phyloP scores from a whole-genome alignment of 1,140 invertebrate genomes.

The Drosophila nikananu region DNA sequence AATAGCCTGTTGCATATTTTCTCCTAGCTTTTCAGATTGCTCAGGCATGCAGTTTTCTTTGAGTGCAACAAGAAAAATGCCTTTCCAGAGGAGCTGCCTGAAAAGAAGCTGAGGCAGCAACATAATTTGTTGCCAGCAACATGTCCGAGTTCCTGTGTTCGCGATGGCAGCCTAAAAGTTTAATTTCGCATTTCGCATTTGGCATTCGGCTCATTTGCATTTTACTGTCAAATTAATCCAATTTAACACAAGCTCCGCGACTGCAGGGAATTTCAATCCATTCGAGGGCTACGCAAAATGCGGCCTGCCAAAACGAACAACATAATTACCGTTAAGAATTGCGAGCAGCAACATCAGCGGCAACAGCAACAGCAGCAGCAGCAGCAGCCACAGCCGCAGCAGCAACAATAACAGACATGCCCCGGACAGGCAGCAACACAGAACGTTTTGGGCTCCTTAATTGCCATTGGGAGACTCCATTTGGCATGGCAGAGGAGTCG shows the following conservation, averaged over 20 bases:
- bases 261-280: conserved; percentile 31
- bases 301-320: conserved; percentile 81
- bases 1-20: neutral
- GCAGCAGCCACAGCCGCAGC: conserved; percentile 3
- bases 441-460: conserved; percentile 82
- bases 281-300: conserved; percentile 61
- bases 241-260: conserved; percentile 74
- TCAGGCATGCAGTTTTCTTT: neutral
- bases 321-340: conserved; percentile 84
- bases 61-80: conserved; percentile 25
- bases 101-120: conserved; percentile 46
- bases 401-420: conserved; percentile 45
- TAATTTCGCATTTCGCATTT: conserved; percentile 71
- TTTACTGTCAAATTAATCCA: conserved; percentile 85
- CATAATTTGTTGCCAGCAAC: conserved; percentile 78
- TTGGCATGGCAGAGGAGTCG: conserved; percentile 38
- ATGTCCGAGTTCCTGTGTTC: conserved; percentile 40
- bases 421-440: conserved; percentile 45
- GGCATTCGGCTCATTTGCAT: conserved; percentile 82
- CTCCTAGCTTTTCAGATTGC: neutral
- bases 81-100: conserved; percentile 10
- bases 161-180: conserved; percentile 55
- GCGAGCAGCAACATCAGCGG: conserved; percentile 46
- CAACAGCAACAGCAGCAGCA: conserved; percentile 17
- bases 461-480: conserved; percentile 79